Evolutionary conservation across 2,113 vertebrate genomes (phyloP).

Genomic region (Mionectes macconnelli): DNA sequence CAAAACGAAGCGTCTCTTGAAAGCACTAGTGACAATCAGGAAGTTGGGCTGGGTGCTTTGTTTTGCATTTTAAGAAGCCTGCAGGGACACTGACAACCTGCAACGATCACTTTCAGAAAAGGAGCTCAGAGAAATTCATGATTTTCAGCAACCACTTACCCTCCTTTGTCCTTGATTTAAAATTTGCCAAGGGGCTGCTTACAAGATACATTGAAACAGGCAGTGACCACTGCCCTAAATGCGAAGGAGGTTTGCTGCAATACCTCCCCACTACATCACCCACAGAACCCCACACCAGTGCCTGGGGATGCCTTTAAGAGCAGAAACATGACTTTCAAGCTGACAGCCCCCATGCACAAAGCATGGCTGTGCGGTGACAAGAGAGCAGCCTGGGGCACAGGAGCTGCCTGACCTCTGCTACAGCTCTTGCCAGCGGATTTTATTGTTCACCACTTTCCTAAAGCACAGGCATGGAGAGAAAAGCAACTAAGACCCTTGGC

Average conservation of each 20-base stretch:
- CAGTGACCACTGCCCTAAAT: not conserved
- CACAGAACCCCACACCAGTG: not conserved
- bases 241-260: not conserved
- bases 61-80: constrained; percentile 36
- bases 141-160: not conserved
- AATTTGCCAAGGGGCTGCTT: not conserved
- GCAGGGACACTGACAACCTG: not conserved
- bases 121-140: not conserved
- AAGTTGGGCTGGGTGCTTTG: constrained; percentile 36
- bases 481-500: not conserved
- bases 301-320: constrained; percentile 39
- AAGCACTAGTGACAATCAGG: not conserved
- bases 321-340: constrained; percentile 37
- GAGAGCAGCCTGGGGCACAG: constrained; percentile 57
- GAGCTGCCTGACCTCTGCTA: constrained; percentile 59
- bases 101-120: not conserved
- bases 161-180: constrained; percentile 17
- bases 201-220: not conserved
- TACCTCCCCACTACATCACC: not conserved
- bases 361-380: not conserved
- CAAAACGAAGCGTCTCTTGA: not conserved
- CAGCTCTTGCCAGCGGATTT: not conserved
- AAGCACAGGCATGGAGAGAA: not conserved
- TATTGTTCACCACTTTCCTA: constrained; percentile 33
- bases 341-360: constrained; percentile 28